Conservation (phyloP, 2,113 vertebrate genomes). For the Serilophus lunatus region DNA sequence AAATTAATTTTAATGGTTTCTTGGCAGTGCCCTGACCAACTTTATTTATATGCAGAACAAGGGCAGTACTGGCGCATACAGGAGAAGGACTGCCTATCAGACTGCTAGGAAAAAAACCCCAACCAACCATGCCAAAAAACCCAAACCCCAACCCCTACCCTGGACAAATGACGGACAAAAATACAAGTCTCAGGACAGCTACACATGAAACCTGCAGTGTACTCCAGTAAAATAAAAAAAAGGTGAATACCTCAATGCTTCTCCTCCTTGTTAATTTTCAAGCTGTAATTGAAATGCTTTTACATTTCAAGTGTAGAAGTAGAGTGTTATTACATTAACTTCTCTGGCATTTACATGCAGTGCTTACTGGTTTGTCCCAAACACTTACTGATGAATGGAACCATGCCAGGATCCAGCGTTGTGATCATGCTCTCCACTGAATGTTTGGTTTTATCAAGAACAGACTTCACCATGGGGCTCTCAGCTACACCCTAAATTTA, state of each 20-base stretch:
- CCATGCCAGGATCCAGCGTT: constrained; percentile 97
- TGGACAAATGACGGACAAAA: not conserved
- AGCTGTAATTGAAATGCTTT: not conserved
- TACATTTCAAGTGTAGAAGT: not conserved
- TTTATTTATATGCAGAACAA: not conserved
- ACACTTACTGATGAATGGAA: constrained; percentile 93
- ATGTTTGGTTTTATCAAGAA: constrained; percentile 94
- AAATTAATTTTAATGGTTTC: not conserved
- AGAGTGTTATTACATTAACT: not conserved
- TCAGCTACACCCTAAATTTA: constrained; percentile 89
- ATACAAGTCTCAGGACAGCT: not conserved
- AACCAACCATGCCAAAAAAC: too few species aligned
- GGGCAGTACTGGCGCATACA: not conserved
- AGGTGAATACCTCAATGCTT: not conserved
- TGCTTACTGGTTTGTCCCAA: not conserved
- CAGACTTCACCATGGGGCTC: constrained; percentile 90
- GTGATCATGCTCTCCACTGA: constrained; percentile 97
- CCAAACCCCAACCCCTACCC: not conserved
- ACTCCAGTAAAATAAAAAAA: not conserved
- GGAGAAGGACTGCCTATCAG: not conserved
- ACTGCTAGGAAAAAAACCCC: not conserved
- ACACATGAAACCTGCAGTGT: not conserved
- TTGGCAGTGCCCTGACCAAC: not conserved
- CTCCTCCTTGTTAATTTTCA: not conserved
- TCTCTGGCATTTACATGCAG: not conserved